phyloP scores from a whole-genome alignment of 2,888 invertebrate genomes.

The Cryptosula pallasiana region DNA sequence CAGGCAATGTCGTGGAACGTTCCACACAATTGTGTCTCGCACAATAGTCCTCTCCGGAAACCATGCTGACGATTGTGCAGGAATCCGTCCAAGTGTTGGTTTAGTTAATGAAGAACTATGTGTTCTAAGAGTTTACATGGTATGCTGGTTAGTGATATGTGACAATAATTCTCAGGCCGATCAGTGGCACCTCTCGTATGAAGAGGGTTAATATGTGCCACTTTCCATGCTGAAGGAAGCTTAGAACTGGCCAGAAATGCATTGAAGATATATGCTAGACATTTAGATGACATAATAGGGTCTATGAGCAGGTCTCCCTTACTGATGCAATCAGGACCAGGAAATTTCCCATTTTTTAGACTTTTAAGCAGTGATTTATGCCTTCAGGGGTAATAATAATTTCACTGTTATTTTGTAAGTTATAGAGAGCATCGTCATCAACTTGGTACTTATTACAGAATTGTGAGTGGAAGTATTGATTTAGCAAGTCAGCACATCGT shows the following conservation, averaged over 20 bases:
- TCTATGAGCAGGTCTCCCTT: background rate
- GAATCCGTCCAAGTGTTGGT: background rate
- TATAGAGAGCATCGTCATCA: background rate
- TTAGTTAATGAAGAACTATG: background rate
- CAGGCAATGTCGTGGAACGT: background rate
- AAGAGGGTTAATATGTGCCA: background rate
- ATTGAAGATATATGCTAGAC: background rate
- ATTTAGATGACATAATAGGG: background rate
- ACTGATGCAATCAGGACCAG: background rate
- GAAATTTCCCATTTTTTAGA: background rate
- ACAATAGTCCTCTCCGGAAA: background rate
- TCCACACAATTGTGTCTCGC: constrained; percentile 9
- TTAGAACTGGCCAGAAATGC: background rate
- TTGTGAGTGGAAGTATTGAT: background rate
- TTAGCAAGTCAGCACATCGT: background rate
- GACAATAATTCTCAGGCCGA: too few species aligned
- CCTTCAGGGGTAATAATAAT: background rate
- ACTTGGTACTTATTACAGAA: background rate
- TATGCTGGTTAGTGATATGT: too few species aligned
- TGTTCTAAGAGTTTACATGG: too few species aligned
- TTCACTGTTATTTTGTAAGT: background rate
- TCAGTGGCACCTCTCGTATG: background rate
- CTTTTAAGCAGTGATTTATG: background rate
- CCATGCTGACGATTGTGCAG: background rate
- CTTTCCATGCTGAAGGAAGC: background rate